A percentile compares a stretch with the other conserved stretches of the same genome.
Conservation (phyloP, 2,888 invertebrate species). For the Erynnis tages region DNA sequence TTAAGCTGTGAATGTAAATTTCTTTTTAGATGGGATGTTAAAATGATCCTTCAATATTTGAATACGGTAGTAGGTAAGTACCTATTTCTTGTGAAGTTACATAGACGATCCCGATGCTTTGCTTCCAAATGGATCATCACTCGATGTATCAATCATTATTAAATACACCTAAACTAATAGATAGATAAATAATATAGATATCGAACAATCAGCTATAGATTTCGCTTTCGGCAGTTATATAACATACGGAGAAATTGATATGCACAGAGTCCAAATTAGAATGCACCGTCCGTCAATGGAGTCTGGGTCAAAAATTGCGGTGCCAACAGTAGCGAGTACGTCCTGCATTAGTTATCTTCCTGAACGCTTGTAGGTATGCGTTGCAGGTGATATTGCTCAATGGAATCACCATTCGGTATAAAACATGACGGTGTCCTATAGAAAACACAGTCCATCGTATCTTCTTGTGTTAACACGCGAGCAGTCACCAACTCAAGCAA, state of each 20-base stretch:
- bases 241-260: constrained; percentile 69
- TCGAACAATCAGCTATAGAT: constrained; percentile 28
- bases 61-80: too few species aligned
- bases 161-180: too few species aligned
- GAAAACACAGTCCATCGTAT: constrained; percentile 66
- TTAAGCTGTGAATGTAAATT: too few species aligned
- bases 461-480: constrained; percentile 57
- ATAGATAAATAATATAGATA: background rate
- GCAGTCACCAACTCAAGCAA: constrained; percentile 73
- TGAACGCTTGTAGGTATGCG: constrained; percentile 41
- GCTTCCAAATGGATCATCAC: too few species aligned
- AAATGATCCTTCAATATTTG: too few species aligned
- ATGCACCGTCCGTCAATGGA: constrained; percentile 59
- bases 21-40: too few species aligned
- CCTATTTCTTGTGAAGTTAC: too few species aligned
- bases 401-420: constrained; percentile 60
- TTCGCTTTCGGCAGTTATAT: constrained; percentile 61
- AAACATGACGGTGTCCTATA: constrained; percentile 63
- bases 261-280: constrained; percentile 70
- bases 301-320: constrained; percentile 71
- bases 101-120: too few species aligned
- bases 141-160: too few species aligned
- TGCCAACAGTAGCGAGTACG: constrained; percentile 53
- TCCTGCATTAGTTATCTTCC: constrained; percentile 61
- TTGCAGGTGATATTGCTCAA: constrained; percentile 58